Conservation (phyloP, 2,888 invertebrate genomes). For the Mimumesa dahlbomi region DNA sequence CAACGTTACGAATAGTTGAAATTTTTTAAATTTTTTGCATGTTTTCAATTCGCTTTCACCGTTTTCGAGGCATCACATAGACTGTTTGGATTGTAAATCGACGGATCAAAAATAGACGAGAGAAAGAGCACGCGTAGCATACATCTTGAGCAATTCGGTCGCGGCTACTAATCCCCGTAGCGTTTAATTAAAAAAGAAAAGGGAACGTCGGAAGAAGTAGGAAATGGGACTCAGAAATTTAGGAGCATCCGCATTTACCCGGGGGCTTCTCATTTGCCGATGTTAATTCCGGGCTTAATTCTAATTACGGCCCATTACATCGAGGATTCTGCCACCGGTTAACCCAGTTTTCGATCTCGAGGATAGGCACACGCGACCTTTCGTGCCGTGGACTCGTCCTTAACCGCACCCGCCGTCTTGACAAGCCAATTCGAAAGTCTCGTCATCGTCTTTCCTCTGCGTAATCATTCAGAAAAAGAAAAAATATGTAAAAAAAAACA, state of each 20-base stretch:
- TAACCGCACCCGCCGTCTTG: constrained; percentile 43
- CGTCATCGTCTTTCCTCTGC: constrained; percentile 6
- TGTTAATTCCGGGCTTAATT: constrained; percentile 44
- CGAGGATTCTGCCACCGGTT: constrained; percentile 50
- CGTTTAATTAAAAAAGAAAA: constrained; percentile 19
- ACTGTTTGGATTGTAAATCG: no score
- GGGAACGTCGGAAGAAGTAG: constrained; percentile 15
- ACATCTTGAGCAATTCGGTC: no score
- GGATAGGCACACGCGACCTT: constrained; percentile 72
- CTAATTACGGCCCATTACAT: constrained; percentile 51
- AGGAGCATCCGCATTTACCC: constrained; percentile 4
- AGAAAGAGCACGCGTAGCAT: no score
- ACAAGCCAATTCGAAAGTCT: constrained; percentile 21
- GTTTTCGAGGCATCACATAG: no score
- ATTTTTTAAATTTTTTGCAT: no score
- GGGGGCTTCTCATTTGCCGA: background rate
- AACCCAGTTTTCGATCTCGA: constrained; percentile 58
- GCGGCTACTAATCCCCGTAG: background rate
- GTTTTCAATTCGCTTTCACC: no score
- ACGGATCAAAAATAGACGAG: no score
- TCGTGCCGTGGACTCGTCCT: constrained; percentile 72
- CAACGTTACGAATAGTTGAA: no score
- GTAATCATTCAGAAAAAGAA: background rate
- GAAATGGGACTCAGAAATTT: constrained; percentile 2
- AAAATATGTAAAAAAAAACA: no score